Conservation (phyloP, 1,140 invertebrate genomes). For the Mercenaria mercenaria region DNA sequence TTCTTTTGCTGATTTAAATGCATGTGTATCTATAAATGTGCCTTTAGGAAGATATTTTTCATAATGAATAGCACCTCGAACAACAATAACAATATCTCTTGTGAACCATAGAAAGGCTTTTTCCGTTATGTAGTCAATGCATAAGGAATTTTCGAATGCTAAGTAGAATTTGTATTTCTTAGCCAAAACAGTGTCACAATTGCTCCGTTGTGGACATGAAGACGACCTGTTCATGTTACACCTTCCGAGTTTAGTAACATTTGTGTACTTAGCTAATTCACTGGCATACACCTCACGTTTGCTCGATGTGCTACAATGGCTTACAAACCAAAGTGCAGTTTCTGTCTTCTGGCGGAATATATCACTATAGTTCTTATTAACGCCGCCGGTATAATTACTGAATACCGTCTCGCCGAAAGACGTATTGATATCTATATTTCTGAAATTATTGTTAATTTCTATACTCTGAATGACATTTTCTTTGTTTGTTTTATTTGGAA, state of each 20-base stretch:
- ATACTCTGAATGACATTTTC: too few species aligned
- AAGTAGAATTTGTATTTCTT: constrained; percentile 85
- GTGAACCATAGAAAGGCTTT: constrained; percentile 91
- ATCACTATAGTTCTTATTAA: not conserved
- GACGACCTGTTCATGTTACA: not conserved
- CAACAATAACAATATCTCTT: constrained; percentile 27
- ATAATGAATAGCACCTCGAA: not conserved
- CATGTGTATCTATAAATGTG: constrained; percentile 14
- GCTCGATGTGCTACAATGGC: constrained; percentile 13
- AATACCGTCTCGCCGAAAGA: too few species aligned
- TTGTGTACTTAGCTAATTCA: not conserved
- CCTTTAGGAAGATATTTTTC: not conserved
- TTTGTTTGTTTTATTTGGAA: not conserved
- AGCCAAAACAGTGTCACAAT: not conserved
- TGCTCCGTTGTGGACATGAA: not conserved
- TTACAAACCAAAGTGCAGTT: not conserved
- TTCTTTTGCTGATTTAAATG: not conserved
- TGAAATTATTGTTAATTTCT: too few species aligned
- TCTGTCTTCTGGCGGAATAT: not conserved
- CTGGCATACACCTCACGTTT: not conserved
- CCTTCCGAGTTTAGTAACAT: not conserved
- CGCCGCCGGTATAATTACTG: not conserved
- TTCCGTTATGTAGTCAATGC: constrained; percentile 97
- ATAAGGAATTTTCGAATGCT: constrained; percentile 93
- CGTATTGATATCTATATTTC: not conserved